A percentile compares a stretch with the other conserved stretches of the same genome.
These are phyloP conservation scores for Melopsittacus undulatus DNA, from an alignment of 2,797 vertebrate genomes.

Conservation along the genomic window DNA sequence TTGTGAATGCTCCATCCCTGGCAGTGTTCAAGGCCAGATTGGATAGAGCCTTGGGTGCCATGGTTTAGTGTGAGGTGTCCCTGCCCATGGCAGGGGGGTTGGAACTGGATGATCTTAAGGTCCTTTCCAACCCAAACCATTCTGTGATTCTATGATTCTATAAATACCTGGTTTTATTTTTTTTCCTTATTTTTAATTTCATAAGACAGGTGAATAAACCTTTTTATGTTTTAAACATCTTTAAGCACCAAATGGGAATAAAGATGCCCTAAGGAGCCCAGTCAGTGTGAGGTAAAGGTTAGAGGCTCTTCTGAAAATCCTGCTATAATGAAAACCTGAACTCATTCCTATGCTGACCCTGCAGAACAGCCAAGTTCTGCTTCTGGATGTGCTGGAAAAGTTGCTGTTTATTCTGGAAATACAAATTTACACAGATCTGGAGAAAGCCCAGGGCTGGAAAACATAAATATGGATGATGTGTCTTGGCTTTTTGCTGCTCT, in stretches of 20 bases:
- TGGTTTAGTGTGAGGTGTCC: no score
- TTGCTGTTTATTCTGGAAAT: constrained; percentile 14
- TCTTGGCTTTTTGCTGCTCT: neutral
- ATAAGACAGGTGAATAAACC: neutral
- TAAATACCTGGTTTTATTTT: neutral
- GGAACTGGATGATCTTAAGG: no score
- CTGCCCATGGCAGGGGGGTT: no score
- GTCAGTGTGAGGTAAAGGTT: neutral
- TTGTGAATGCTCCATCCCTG: no score
- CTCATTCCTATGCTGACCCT: neutral
- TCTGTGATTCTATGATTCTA: neutral
- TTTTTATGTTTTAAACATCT: neutral
- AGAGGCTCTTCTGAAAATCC: neutral
- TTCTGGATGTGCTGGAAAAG: neutral
- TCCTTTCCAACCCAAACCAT: no score
- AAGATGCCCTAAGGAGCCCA: neutral
- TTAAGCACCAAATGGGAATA: neutral
- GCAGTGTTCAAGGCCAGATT: no score
- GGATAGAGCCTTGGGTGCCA: no score
- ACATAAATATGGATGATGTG: constrained; percentile 33
- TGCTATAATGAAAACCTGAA: neutral
- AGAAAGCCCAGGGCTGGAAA: neutral
- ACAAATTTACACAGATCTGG: neutral
- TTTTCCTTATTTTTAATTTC: neutral
- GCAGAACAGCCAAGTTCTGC: neutral